Evolutionary conservation across 2,797 vertebrate genomes (phyloP).

Genomic region (Parauchenoglanis ngamensis): DNA sequence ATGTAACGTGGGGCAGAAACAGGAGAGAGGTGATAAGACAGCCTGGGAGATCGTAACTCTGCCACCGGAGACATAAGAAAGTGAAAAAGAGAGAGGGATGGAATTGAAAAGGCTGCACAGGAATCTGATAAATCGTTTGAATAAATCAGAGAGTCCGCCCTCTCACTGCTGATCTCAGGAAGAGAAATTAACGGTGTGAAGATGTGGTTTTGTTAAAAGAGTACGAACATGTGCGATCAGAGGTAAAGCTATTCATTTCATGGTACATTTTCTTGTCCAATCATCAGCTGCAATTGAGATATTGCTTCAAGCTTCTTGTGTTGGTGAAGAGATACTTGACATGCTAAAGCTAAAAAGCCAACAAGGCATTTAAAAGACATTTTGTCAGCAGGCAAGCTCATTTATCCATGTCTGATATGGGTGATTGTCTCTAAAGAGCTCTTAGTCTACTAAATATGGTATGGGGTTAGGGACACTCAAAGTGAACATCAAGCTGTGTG

Average conservation of each 20-base stretch:
- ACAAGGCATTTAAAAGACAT: background rate
- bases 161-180: background rate
- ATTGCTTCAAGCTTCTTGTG: background rate
- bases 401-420: slow-evolving; percentile 7
- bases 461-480: background rate
- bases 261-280: background rate
- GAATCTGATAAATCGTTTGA: slow-evolving; percentile 51
- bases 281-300: background rate
- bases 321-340: background rate
- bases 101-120: slow-evolving; percentile 22
- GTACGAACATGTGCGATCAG: background rate
- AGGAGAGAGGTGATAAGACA: slow-evolving; percentile 40
- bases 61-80: slow-evolving; percentile 53
- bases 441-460: slow-evolving; percentile 14
- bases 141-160: slow-evolving; percentile 14
- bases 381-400: slow-evolving; percentile 3
- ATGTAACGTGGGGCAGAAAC: slow-evolving; percentile 48
- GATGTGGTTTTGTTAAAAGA: slow-evolving; percentile 1
- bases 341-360: background rate
- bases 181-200: background rate
- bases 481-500: slow-evolving; percentile 33
- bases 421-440: slow-evolving; percentile 4
- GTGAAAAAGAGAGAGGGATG: slow-evolving; percentile 22
- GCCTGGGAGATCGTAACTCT: slow-evolving; percentile 51
- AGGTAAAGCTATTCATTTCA: background rate